These are phyloP conservation scores for Callocephalon fimbriatum DNA, from an alignment of 2,113 vertebrate genomes.

Conservation along the genomic window DNA sequence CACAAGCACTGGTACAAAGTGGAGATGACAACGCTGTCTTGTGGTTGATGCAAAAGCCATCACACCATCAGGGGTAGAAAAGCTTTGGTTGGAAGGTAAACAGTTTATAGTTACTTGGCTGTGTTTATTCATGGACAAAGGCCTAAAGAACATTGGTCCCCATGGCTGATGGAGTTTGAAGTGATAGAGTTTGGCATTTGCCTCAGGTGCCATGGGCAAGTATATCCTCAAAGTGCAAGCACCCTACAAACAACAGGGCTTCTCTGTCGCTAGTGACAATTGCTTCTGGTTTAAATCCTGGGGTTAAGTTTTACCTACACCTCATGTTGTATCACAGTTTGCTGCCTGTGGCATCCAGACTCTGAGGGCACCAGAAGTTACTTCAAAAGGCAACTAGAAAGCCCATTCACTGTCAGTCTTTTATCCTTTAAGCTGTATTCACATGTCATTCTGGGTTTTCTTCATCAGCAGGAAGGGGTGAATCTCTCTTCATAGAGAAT, in stretches of 20 bases:
- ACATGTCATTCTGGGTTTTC: background rate
- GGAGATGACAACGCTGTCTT: background rate
- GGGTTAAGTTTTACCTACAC: background rate
- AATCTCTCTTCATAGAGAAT: background rate
- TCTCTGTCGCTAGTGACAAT: background rate
- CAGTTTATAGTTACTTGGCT: rapidly evolving
- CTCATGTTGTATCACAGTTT: background rate
- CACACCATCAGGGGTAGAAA: background rate
- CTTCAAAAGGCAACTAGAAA: background rate
- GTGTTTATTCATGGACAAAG: background rate
- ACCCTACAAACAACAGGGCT: background rate
- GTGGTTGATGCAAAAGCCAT: background rate
- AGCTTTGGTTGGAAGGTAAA: background rate
- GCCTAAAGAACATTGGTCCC: background rate
- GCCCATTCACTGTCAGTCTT: background rate
- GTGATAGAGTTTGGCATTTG: rapidly evolving
- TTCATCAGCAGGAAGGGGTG: background rate
- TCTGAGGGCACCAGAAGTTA: background rate
- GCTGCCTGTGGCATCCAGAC: background rate
- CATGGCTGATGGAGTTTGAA: rapidly evolving
- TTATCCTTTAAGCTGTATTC: background rate
- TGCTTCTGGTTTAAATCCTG: background rate
- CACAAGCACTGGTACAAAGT: rapidly evolving
- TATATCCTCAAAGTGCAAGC: background rate
- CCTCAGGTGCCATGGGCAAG: background rate